These are phyloP conservation scores for Gasteruption jaculator DNA, from an alignment of 2,888 invertebrate species.

Conservation along the genomic window DNA sequence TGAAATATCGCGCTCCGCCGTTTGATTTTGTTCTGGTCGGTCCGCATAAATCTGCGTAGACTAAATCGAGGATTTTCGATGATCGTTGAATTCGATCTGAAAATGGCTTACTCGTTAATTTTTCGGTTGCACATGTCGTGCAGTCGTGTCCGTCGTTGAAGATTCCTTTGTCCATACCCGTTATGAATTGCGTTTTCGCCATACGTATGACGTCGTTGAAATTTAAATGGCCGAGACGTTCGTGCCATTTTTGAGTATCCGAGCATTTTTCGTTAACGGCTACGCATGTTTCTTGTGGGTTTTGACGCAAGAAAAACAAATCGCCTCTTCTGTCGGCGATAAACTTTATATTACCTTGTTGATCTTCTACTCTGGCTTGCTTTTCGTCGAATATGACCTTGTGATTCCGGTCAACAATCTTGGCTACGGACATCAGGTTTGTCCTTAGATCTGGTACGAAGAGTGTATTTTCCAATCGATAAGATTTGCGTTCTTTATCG, in stretches of 20 bases:
- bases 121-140: constrained; percentile 10
- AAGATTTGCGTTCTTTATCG: too few relatives aligned
- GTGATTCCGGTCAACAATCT: constrained; percentile 21
- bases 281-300: too few relatives aligned
- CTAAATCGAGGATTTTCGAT: constrained; percentile 15
- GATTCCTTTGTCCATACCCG: not conserved
- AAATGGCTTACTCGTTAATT: constrained; percentile 16
- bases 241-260: too few relatives aligned
- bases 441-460: constrained; percentile 24
- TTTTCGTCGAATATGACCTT: constrained; percentile 16
- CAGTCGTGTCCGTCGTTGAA: not conserved
- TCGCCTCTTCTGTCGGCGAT: constrained; percentile 19
- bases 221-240: constrained; percentile 22
- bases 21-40: constrained; percentile 13
- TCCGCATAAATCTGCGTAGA: constrained; percentile 21
- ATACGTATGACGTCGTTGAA: constrained; percentile 14
- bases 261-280: too few relatives aligned
- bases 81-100: too few relatives aligned
- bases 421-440: constrained; percentile 24
- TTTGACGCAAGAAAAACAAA: constrained; percentile 17
- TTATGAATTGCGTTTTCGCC: constrained; percentile 5
- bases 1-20: constrained; percentile 4
- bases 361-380: constrained; percentile 14
- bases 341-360: constrained; percentile 11
- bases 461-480: constrained; percentile 18